phyloP scores from a whole-genome alignment of 2,888 invertebrate genomes.

The Dione vanillae region DNA sequence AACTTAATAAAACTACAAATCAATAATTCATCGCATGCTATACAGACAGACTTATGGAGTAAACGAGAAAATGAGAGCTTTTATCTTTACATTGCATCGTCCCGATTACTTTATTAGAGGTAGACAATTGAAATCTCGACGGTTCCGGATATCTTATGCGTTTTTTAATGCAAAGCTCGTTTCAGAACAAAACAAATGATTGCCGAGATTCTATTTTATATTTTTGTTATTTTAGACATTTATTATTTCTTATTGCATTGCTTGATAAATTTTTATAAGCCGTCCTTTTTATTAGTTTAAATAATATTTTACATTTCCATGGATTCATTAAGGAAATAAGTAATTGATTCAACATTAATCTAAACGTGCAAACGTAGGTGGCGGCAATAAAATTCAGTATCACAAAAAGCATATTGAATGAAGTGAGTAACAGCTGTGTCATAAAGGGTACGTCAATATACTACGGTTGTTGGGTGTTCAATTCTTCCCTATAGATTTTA shows the following conservation, averaged over 20 bases:
- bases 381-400: conserved; percentile 9
- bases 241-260: conserved; percentile 13
- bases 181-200: conserved; percentile 19
- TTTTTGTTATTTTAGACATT: conserved; percentile 16
- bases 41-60: conserved; percentile 19
- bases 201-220: conserved; percentile 17
- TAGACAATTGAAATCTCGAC: conserved; percentile 32
- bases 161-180: conserved; percentile 11
- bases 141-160: conserved; percentile 26
- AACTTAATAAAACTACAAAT: conserved; percentile 20
- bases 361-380: neutral
- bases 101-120: conserved; percentile 31
- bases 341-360: neutral
- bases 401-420: conserved; percentile 9
- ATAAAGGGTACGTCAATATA: neutral
- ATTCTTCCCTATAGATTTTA: neutral
- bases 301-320: no score
- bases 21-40: conserved; percentile 24
- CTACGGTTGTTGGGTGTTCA: neutral
- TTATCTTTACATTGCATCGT: conserved; percentile 25
- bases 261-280: no score
- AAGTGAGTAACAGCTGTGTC: neutral
- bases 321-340: no score
- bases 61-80: conserved; percentile 28
- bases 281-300: no score